Evolutionary conservation across 2,888 invertebrate species (phyloP), one percentile per base, ranked within the genome.

Genomic region (Orgyia antiqua): DNA sequence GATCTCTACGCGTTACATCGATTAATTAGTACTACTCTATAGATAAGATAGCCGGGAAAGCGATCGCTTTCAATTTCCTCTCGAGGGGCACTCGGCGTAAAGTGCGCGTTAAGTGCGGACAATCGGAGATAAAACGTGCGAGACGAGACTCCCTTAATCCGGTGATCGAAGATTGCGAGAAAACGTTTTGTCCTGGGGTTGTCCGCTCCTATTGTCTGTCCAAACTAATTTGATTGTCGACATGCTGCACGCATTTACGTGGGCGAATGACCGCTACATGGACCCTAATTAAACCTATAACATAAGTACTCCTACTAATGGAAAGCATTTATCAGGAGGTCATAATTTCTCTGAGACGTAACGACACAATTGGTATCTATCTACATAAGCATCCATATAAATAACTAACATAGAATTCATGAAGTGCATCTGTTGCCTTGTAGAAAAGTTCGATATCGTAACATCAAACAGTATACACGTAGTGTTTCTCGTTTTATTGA

Each of bases 21-120:
- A 84, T 86, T 86, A 86, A 86, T 86, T 86, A 86, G 82, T 83
- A 71, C 69, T 75, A 76, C 83, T 79, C 83, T 73, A 75, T 64
- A 74, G 84, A 86, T 83, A 83, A 83, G 84, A 86, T 84, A 83
- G 73, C 59, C 64, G 69, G 79, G 69, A 79, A 83, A 82, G 78
- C 77, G 79, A 86, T 86, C 86, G 83, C 78, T 83, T 86, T 86
- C 86, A 84, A 86, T 86, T 86, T 83, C 79, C 83, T 80, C 78
- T 76, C 65, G 80, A 80, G 80, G 83, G 86, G 77, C 78, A 79
- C 82, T 84, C 75, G 74, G 80, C 76, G 77, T 80, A 79, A 83
- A 84, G 86, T 84, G 76, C 51, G 82, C 82, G 83, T 83, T 82
- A 83, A 86, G 84, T 84, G 86, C 78, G 82, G 73, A 84, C 86